Conservation (phyloP, 2,113 vertebrate genomes). For the Psilopsiagon aurifrons region DNA sequence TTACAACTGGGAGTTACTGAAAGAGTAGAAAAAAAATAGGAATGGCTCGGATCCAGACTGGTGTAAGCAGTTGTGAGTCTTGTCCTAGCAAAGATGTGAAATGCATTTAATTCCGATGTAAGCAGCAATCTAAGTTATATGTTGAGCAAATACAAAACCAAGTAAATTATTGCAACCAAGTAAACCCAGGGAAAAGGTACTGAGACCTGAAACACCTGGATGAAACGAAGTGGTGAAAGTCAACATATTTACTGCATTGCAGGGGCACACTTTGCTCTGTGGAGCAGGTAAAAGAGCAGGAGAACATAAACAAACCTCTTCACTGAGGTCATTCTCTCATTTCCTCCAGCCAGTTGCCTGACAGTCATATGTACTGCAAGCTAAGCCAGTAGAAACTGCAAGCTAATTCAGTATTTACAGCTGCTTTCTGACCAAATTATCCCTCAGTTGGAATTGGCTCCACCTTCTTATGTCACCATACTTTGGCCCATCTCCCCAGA, state of each 20-base stretch:
- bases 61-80: neutral
- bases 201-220: neutral
- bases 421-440: neutral
- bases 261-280: neutral
- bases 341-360: neutral
- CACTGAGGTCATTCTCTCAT: neutral
- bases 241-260: neutral
- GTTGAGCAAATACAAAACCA: neutral
- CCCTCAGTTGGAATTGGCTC: neutral
- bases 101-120: neutral
- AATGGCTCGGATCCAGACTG: neutral
- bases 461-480: neutral
- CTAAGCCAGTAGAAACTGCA: neutral
- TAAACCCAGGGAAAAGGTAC: neutral
- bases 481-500: neutral
- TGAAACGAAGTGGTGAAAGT: neutral
- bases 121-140: neutral
- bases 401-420: neutral
- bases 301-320: neutral
- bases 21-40: neutral
- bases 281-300: neutral
- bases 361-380: neutral
- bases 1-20: neutral
- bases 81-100: neutral
- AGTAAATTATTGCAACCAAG: neutral